A percentile compares a stretch with the other conserved stretches of the same genome.
Conservation (phyloP, 1,140 invertebrate species). For the Rhyzopertha dominica region DNA sequence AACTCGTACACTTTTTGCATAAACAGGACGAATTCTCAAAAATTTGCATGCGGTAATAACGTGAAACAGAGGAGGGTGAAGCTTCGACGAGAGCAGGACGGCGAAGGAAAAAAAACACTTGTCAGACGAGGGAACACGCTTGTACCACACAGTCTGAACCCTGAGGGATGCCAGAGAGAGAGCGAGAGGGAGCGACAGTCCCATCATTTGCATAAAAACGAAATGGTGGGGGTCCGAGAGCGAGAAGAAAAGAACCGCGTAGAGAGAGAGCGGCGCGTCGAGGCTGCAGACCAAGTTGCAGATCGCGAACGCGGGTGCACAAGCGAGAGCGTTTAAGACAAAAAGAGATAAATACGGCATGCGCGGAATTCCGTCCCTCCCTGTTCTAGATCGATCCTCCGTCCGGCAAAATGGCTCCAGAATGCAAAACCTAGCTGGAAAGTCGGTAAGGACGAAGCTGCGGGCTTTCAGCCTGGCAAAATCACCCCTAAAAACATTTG, state of each 20-base stretch:
- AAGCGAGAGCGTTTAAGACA: constrained; percentile 41
- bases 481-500: constrained; percentile 36
- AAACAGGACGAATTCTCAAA: constrained; percentile 37
- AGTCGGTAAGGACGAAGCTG: constrained; percentile 37
- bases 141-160: constrained; percentile 30
- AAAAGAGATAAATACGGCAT: constrained; percentile 46
- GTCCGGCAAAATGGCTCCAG: constrained; percentile 45
- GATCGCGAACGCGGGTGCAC: constrained; percentile 35
- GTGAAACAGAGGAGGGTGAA: constrained; percentile 22
- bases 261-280: no score
- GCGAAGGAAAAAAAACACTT: constrained; percentile 36
- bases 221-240: constrained; percentile 3
- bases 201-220: constrained; percentile 29
- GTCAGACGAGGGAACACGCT: constrained; percentile 35
- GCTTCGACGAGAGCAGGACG: constrained; percentile 23
- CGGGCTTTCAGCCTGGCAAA: constrained; percentile 25
- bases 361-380: constrained; percentile 42
- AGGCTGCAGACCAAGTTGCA: no score
- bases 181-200: constrained; percentile 24
- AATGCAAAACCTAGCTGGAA: constrained; percentile 41
- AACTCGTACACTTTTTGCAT: constrained; percentile 38
- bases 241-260: constrained; percentile 2
- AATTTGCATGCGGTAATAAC: constrained; percentile 40
- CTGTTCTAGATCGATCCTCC: constrained; percentile 43
- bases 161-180: constrained; percentile 28